Evolutionary conservation across 2,888 invertebrate species (phyloP).

Genomic region (Thereva unica): DNA sequence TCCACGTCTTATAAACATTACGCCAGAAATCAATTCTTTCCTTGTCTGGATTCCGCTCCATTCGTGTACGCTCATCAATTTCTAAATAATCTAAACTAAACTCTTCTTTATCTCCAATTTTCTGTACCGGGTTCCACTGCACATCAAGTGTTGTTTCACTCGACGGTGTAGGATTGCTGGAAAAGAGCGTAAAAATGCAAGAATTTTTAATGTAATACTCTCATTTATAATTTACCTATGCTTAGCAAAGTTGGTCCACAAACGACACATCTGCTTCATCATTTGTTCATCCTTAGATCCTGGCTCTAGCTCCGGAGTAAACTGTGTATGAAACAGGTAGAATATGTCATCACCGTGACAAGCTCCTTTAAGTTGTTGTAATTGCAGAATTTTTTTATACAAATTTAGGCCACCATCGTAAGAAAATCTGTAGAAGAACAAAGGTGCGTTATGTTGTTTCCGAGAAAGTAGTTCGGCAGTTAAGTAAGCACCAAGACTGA

Average conservation of each 20-base stretch:
- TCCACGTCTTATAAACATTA: constrained; percentile 50
- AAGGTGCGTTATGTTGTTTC: constrained; percentile 53
- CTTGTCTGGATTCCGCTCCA: constrained; percentile 51
- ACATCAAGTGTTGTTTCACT: constrained; percentile 34
- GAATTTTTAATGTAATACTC: background rate
- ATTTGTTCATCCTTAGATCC: constrained; percentile 50
- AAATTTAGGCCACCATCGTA: constrained; percentile 63
- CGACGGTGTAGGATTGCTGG: constrained; percentile 41
- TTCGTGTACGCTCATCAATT: constrained; percentile 49
- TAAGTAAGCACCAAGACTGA: constrained; percentile 49
- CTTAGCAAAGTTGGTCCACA: constrained; percentile 70
- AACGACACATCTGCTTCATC: constrained; percentile 58
- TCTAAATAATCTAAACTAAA: constrained; percentile 50
- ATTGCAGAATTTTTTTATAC: constrained; percentile 58
- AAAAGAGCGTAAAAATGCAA: constrained; percentile 15
- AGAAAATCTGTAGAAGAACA: constrained; percentile 65
- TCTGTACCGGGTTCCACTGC: constrained; percentile 49
- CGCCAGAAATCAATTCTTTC: constrained; percentile 54
- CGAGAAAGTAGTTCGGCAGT: constrained; percentile 49
- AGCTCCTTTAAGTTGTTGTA: constrained; percentile 60
- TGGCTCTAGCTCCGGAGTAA: constrained; percentile 37
- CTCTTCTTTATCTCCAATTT: constrained; percentile 31
- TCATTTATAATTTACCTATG: constrained; percentile 54
- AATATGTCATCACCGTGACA: constrained; percentile 67
- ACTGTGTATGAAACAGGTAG: constrained; percentile 61